A percentile compares a stretch with the other conserved stretches of the same genome.
phyloP scores from a whole-genome alignment of 2,888 invertebrate species.

The Chymomyza fuscimana region DNA sequence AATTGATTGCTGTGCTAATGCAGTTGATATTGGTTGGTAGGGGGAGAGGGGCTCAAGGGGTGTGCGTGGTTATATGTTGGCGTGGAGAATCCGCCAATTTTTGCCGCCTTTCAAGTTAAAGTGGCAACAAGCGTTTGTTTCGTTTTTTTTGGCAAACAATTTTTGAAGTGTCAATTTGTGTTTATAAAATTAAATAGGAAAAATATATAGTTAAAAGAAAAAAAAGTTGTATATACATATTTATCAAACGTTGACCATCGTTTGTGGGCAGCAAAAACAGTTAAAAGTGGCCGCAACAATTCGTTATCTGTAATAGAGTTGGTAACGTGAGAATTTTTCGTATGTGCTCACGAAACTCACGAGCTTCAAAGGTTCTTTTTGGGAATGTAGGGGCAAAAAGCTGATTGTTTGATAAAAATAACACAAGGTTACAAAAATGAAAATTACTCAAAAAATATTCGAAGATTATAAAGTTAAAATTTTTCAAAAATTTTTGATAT shows the following conservation, averaged over 20 bases:
- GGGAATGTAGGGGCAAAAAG: neutral
- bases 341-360: neutral
- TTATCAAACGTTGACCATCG: slow-evolving; percentile 59
- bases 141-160: slow-evolving; percentile 58
- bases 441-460: too few species aligned
- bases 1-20: slow-evolving; percentile 53
- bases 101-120: slow-evolving; percentile 3
- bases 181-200: slow-evolving; percentile 61
- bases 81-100: neutral
- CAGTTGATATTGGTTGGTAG: neutral
- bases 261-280: slow-evolving; percentile 66
- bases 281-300: slow-evolving; percentile 41
- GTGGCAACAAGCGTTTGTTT: neutral
- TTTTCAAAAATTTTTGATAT: too few species aligned
- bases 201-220: neutral
- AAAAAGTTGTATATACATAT: slow-evolving; percentile 29
- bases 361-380: too few species aligned
- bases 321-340: neutral
- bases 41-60: neutral
- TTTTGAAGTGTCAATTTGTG: slow-evolving; percentile 69
- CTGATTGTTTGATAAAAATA: neutral
- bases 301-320: neutral
- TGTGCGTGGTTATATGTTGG: neutral
- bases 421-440: too few species aligned
- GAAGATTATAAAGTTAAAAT: too few species aligned